phyloP scores from a whole-genome alignment of 1,140 invertebrate genomes.

The Zaprionus africanus region DNA sequence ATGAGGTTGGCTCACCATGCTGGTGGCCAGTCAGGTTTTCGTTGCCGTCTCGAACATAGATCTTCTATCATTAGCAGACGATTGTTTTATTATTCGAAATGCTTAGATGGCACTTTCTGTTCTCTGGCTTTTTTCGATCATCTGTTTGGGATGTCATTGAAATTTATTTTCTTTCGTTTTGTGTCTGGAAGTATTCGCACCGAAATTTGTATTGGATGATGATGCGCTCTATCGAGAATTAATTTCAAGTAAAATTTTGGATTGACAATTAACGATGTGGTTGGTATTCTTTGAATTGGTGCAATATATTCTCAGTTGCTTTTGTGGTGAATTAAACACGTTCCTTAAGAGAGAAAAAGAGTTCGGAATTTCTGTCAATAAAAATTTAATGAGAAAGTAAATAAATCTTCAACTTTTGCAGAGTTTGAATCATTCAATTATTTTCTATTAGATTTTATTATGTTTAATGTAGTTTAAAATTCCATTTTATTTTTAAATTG shows the following conservation, averaged over 20 bases:
- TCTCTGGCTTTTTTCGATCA: slow-evolving; percentile 34
- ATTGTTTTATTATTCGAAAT: slow-evolving; percentile 62
- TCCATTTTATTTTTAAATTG: too few relatives aligned
- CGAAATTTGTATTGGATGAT: slow-evolving; percentile 62
- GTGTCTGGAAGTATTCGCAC: slow-evolving; percentile 44
- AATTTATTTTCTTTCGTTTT: slow-evolving; percentile 57
- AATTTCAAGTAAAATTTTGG: slow-evolving; percentile 17
- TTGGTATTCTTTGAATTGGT: slow-evolving; percentile 28
- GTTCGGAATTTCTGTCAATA: slow-evolving; percentile 3
- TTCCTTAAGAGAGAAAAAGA: not conserved
- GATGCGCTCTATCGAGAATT: slow-evolving; percentile 2
- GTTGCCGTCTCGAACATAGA: slow-evolving; percentile 34
- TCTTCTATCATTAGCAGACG: slow-evolving; percentile 71
- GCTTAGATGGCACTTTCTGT: slow-evolving; percentile 53
- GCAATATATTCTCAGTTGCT: not conserved
- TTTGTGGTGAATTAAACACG: slow-evolving; percentile 1
- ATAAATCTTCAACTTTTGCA: not conserved
- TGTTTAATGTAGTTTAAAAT: not conserved
- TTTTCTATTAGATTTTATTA: too few relatives aligned
- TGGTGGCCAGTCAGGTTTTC: slow-evolving; percentile 47
- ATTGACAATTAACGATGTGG: slow-evolving; percentile 58
- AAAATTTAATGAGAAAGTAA: not conserved
- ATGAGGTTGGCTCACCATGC: slow-evolving; percentile 11
- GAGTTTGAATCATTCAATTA: too few relatives aligned
- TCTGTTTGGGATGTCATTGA: slow-evolving; percentile 37